Evolutionary conservation across 2,113 vertebrate species (phyloP), one percentile per base, ranked within the genome.

Genomic region (Macquaria australasica): DNA sequence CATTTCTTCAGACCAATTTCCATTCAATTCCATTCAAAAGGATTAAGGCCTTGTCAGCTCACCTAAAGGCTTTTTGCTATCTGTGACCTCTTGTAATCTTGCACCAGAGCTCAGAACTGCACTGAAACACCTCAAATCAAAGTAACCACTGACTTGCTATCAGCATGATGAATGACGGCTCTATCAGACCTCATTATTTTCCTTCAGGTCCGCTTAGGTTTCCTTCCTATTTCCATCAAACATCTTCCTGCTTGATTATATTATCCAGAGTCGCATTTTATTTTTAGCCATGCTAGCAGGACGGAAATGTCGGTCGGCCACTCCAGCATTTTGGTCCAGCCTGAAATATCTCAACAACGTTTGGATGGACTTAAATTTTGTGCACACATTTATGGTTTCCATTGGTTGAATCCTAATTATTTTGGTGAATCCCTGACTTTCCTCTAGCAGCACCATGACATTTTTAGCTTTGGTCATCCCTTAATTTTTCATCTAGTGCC

Each of bases 1-100:
- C 56, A 73, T 15, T 79, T 77, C 73, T 75, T 86, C 55, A 72
- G 56, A 64, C 56, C 16, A 45, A 68, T 78, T 84, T 75, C 60
- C 73, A 82, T 80, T 37, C 23, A 28, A 16, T 63, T 73, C n/a
- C 64, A 70, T 16, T 83, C 11, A 60, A 16, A 73, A 37, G 45
- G n/a, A 25, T 31, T 41, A 37, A 48, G 18, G 53, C 45, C 66
- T 20, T 70, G 69, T 77, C 72, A 72, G 59, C 28, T 82, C 21
- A 72, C 15, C 20, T 23, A 6, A 43, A 31, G 25, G 31, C 41
- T 76, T 50, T 50, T 10, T 69, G 63, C 53, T 12, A 25, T 74
- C 31, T 50, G 3, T 77, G 18, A 66, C n/a, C 63, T 31, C 9
- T 37, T 69, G 34, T 31, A 66, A 71, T 79, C 37, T 59, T 74